Base-by-base conservation (phyloP, 1,140 invertebrate species). In the Panagrolaimus sp. region DNA sequence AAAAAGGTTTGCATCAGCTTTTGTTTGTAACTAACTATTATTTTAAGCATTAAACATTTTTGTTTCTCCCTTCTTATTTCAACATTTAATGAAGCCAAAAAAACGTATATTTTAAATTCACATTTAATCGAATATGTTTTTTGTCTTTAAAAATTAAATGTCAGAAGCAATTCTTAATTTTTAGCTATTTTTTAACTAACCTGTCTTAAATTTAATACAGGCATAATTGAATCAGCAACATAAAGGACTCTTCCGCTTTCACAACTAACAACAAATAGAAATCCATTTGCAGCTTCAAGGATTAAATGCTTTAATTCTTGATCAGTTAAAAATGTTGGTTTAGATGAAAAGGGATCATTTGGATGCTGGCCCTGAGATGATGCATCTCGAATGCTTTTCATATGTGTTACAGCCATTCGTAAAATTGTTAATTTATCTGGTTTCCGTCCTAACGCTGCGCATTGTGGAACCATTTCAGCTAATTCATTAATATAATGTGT, bases 401-500 rank as follows among this genome's bases (percentile, higher is more conserved):
- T 98, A 85, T 98, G 96, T 1, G 93, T 93, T 25, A 98, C 95
- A 13, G 96, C 96, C 96, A 99, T 98, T 76, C 96, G 88, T 46
- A 99, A 88, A 83, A 99, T 99, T 70, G 96, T 99, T 46, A 99
- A 88, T 85, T 99, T 98, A 87, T 99, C 96, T 9, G 95, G 96
- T 85, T 99, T 99, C 65, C 95, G 88, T 2, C 95, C 94, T 45
- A 98, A 87, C 0, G 94, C 93, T 76, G 91, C 94, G 44, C 76
- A 81, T 73, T 96, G 96, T 77, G 96, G 96, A 74, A 99, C 72
- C 96, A 99, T 99, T 85, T 98, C 95, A 69, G 93, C 97, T 71
- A 99, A 87, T 87, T 99, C 96, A 74, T 95, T 98, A 82, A 99
- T 98, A 86, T 98, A 99, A 69, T 94, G 92, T 69, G 96, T 98